Evolutionary conservation across 1,140 invertebrate genomes (phyloP).

Genomic region (Cataglyphis hispanica): DNA sequence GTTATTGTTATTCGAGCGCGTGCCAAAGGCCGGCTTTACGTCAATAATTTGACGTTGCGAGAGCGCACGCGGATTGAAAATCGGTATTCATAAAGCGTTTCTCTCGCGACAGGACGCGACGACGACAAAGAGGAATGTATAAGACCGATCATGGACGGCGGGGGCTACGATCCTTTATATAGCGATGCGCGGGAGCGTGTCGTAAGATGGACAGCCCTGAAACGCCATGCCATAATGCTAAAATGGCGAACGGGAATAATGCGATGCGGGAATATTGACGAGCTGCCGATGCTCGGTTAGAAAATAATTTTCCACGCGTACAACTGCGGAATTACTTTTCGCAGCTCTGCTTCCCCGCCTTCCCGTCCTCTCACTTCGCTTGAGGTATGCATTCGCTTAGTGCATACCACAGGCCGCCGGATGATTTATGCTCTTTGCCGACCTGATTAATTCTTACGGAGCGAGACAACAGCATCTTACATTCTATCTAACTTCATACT

Average conservation of each 20-base stretch:
- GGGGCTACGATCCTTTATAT: conserved; percentile 49
- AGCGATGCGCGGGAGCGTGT: conserved; percentile 38
- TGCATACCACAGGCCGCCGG: not conserved
- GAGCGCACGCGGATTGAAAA: conserved; percentile 35
- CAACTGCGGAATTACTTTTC: conserved; percentile 37
- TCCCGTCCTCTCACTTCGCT: too few relatives aligned
- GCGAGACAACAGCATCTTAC: not conserved
- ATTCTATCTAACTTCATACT: not conserved
- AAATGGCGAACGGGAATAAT: conserved; percentile 38
- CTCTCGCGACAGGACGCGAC: conserved; percentile 42
- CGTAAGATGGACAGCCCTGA: conserved; percentile 44
- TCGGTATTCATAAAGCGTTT: conserved; percentile 51
- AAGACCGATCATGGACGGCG: conserved; percentile 16
- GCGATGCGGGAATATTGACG: conserved; percentile 56
- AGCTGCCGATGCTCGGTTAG: conserved; percentile 33
- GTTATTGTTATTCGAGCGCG: conserved; percentile 53
- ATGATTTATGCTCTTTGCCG: conserved; percentile 11
- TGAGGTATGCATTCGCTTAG: not conserved
- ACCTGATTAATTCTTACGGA: conserved; percentile 16
- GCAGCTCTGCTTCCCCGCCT: not conserved
- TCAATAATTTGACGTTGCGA: conserved; percentile 45
- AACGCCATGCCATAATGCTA: not conserved
- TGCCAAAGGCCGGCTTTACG: conserved; percentile 55
- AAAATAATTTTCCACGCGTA: conserved; percentile 39
- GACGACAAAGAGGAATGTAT: conserved; percentile 46